phyloP scores from a whole-genome alignment of 2,888 invertebrate species.

The Creontiades dilutus region DNA sequence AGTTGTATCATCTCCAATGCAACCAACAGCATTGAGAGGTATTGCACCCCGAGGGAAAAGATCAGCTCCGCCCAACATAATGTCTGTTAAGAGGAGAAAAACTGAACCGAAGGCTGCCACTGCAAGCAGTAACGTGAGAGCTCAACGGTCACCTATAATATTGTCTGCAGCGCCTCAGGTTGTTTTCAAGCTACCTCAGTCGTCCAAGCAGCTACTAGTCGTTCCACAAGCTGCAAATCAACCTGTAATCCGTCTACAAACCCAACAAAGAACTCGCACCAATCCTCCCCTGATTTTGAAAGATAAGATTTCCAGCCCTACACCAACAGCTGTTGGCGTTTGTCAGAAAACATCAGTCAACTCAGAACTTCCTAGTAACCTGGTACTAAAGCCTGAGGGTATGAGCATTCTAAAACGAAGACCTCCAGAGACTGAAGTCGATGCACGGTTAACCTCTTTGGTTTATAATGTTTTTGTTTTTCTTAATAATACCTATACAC shows the following conservation, averaged over 20 bases:
- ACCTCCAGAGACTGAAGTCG: constrained; percentile 56
- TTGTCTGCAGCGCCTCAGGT: background rate
- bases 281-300: background rate
- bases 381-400: constrained; percentile 40
- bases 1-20: background rate
- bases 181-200: constrained; percentile 1
- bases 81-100: background rate
- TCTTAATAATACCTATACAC: background rate
- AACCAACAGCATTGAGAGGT: background rate
- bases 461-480: background rate
- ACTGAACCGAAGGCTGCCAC: background rate
- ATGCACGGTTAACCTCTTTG: constrained; percentile 39
- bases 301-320: background rate
- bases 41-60: background rate
- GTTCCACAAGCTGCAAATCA: constrained; percentile 1
- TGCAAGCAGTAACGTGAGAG: background rate
- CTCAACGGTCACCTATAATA: background rate
- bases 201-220: constrained; percentile 1
- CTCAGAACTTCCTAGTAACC: background rate
- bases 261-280: background rate
- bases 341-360: background rate
- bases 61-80: background rate
- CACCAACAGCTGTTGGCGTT: background rate
- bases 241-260: background rate
- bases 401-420: constrained; percentile 55